Conservation (phyloP, 2,113 vertebrate species). For the Crotophaga sulcirostris region DNA sequence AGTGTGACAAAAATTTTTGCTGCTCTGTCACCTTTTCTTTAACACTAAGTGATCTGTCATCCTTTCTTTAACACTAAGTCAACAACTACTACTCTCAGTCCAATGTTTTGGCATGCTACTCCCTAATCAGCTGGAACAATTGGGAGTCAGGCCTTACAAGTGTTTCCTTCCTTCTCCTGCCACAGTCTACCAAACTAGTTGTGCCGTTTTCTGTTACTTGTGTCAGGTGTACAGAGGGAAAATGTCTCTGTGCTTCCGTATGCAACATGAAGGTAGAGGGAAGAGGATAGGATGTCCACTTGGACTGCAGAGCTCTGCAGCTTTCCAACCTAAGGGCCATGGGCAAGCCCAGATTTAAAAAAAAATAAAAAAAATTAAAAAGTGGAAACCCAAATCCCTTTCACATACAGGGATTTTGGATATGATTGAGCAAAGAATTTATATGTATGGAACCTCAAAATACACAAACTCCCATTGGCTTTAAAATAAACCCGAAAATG, state of each 20-base stretch:
- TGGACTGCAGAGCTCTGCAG: neutral
- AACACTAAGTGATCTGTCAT: neutral
- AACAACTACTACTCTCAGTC: neutral
- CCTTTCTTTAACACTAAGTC: neutral
- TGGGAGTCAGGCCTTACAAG: neutral
- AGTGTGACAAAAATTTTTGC: neutral
- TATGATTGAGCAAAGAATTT: neutral
- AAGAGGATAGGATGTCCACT: neutral
- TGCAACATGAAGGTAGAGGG: neutral
- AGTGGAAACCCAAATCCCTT: neutral
- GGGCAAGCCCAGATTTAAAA: neutral
- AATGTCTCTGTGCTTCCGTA: fast-evolving
- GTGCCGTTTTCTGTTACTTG: neutral
- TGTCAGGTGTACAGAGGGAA: neutral
- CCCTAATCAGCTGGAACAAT: neutral
- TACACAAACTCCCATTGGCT: neutral
- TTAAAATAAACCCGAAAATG: neutral
- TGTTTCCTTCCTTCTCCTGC: neutral
- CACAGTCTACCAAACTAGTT: neutral
- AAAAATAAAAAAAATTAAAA: too few species aligned
- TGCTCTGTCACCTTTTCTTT: neutral
- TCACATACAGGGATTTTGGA: neutral
- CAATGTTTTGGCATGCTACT: neutral
- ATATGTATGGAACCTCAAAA: neutral
- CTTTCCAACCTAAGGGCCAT: neutral